phyloP scores from a whole-genome alignment of 2,888 invertebrate species.

The Lissonota sp. region DNA sequence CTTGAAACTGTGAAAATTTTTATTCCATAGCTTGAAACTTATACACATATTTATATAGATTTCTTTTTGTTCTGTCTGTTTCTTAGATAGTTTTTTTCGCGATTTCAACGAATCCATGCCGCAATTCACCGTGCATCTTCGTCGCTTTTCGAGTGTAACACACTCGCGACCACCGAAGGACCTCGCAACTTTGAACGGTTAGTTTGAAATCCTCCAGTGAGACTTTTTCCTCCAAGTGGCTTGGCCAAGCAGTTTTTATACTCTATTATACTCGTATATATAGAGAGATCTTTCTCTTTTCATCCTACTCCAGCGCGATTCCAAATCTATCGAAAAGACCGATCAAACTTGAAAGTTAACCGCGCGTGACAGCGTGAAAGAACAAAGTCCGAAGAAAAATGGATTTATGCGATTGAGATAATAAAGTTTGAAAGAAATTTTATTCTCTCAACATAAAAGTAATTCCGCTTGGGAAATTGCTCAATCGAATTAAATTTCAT shows the following conservation, averaged over 20 bases:
- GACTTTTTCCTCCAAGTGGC: slow-evolving; percentile 44
- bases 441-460: neutral
- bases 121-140: neutral
- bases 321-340: neutral
- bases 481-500: too few species aligned
- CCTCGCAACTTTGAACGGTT: slow-evolving; percentile 38
- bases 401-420: neutral
- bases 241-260: slow-evolving; percentile 50
- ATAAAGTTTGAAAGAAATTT: neutral
- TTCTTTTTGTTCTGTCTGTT: too few species aligned
- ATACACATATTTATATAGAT: too few species aligned
- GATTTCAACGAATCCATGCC: too few species aligned
- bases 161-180: slow-evolving; percentile 37
- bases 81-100: too few species aligned
- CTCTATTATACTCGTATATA: slow-evolving; percentile 5
- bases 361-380: neutral
- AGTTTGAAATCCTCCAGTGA: slow-evolving; percentile 29
- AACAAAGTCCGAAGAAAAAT: neutral
- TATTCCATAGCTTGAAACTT: neutral
- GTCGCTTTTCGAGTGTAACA: slow-evolving; percentile 23
- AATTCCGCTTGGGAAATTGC: too few species aligned
- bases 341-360: neutral
- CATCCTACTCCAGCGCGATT: slow-evolving; percentile 13
- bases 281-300: too few species aligned
- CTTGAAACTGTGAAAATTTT: slow-evolving; percentile 1